A percentile compares a stretch with the other conserved stretches of the same genome.
Conservation (phyloP, 2,888 invertebrate genomes). For the Stenodera caucasica region DNA sequence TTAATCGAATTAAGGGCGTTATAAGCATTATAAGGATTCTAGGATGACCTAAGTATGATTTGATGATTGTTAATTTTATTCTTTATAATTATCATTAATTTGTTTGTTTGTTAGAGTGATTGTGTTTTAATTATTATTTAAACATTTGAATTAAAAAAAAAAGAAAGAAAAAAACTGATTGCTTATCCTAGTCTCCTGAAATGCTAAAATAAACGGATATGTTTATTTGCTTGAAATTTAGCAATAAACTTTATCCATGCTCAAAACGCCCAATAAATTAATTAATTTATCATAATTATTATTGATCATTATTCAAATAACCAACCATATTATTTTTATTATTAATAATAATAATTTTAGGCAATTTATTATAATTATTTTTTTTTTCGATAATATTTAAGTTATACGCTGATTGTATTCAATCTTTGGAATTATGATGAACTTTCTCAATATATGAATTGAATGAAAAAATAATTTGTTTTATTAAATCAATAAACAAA, state of each 20-base stretch:
- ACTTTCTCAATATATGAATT: slow-evolving; percentile 25
- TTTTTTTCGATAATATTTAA: slow-evolving; percentile 10
- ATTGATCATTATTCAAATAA: slow-evolving; percentile 31
- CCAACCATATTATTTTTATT: slow-evolving; percentile 36
- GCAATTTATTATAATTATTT: slow-evolving; percentile 31
- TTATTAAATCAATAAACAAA: background rate
- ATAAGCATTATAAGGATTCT: slow-evolving; percentile 45
- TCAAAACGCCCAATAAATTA: slow-evolving; percentile 8
- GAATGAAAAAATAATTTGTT: slow-evolving; percentile 12
- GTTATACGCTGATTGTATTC: slow-evolving; percentile 32
- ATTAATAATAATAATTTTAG: slow-evolving; percentile 34
- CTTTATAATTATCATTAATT: slow-evolving; percentile 13
- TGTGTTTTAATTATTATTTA: slow-evolving; percentile 10
- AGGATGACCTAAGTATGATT: slow-evolving; percentile 52
- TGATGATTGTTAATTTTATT: slow-evolving; percentile 26
- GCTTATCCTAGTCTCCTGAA: slow-evolving; percentile 54
- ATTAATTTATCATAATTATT: slow-evolving; percentile 25
- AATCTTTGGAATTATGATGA: slow-evolving; percentile 26
- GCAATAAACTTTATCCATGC: slow-evolving; percentile 29
- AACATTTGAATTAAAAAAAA: slow-evolving; percentile 43
- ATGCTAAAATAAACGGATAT: slow-evolving; percentile 40
- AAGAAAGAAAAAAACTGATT: slow-evolving; percentile 6
- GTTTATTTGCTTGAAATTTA: slow-evolving; percentile 26
- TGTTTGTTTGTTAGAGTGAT: slow-evolving; percentile 27
- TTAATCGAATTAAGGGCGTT: background rate